These are phyloP conservation scores for Rhea pennata DNA, from an alignment of 2,113 vertebrate species.

Conservation along the genomic window DNA sequence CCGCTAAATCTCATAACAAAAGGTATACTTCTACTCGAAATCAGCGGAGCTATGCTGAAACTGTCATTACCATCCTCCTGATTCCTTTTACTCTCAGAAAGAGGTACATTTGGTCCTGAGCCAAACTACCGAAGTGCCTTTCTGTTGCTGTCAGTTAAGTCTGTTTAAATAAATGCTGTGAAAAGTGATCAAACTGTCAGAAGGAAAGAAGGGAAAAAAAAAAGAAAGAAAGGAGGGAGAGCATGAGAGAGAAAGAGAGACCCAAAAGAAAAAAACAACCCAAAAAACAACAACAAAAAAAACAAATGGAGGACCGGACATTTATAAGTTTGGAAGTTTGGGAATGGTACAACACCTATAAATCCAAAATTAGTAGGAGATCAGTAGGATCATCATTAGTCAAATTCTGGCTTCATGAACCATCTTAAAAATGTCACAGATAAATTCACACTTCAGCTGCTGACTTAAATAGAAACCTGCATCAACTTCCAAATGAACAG, in stretches of 20 bases:
- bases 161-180: background rate
- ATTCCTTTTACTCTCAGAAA: background rate
- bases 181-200: background rate
- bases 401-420: conserved; percentile 58
- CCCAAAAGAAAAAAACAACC: fast-evolving
- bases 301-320: background rate
- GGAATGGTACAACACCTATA: conserved; percentile 43
- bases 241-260: background rate
- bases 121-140: background rate
- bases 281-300: no score
- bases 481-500: conserved; percentile 62
- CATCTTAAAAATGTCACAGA: conserved; percentile 73
- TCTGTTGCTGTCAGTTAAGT: background rate
- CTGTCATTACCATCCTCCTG: background rate
- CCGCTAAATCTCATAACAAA: background rate
- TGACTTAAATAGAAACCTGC: conserved; percentile 69
- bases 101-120: background rate
- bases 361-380: conserved; percentile 64
- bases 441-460: conserved; percentile 70
- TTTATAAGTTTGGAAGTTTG: conserved; percentile 36
- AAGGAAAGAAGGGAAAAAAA: no score
- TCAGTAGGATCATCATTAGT: conserved; percentile 56
- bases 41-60: background rate
- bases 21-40: background rate
- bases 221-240: background rate